phyloP scores from a whole-genome alignment of 2,888 invertebrate species.

The Alsophila aescularia region DNA sequence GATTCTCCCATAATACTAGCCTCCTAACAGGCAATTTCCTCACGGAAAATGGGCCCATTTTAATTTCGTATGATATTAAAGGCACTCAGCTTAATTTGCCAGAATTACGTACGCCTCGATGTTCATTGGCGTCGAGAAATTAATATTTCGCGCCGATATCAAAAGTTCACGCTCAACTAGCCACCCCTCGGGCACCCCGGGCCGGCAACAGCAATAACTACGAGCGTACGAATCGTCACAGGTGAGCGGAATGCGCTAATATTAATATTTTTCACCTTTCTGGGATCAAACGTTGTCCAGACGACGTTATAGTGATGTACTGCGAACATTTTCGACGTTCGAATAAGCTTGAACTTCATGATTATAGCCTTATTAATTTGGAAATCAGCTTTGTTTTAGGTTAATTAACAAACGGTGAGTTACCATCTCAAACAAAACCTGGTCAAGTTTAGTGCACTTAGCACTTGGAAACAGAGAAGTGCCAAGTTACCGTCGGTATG shows the following conservation, averaged over 20 bases:
- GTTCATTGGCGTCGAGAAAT: conserved; percentile 81
- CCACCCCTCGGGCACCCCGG: conserved; percentile 72
- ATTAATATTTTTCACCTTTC: conserved; percentile 75
- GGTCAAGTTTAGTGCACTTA: too few species aligned
- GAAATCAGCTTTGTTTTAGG: too few species aligned
- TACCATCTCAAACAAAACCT: too few species aligned
- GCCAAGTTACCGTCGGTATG: too few species aligned
- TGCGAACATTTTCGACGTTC: not conserved
- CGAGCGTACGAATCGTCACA: conserved; percentile 73
- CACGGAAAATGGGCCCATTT: conserved; percentile 50
- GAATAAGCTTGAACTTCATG: not conserved
- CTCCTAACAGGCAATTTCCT: conserved; percentile 27
- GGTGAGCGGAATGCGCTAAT: conserved; percentile 79
- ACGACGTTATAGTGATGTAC: conserved; percentile 48
- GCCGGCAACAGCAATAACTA: conserved; percentile 66
- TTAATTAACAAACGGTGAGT: too few species aligned
- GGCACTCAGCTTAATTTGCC: conserved; percentile 80
- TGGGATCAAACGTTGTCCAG: conserved; percentile 78
- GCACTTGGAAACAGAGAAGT: too few species aligned
- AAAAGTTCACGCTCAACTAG: conserved; percentile 83
- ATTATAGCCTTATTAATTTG: too few species aligned
- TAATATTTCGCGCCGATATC: conserved; percentile 83
- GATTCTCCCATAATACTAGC: not conserved
- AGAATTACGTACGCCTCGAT: conserved; percentile 75
- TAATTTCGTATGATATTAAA: conserved; percentile 75